Base-by-base conservation (phyloP, 2,797 vertebrate species). In the Apogon talboti region DNA sequence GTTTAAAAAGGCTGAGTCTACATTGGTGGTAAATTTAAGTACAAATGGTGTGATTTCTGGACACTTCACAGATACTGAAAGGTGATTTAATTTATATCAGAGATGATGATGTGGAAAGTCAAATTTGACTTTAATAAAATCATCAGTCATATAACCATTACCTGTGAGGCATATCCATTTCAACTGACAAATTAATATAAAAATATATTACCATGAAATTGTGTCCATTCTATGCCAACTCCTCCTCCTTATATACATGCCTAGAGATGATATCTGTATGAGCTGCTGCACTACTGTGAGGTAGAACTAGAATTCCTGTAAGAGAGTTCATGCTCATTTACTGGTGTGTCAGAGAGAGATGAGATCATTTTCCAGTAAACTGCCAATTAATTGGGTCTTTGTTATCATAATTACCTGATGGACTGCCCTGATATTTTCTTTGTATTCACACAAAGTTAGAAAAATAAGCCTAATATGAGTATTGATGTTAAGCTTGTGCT, bases 301-400 rank as follows among this genome's bases (percentile, higher is more conserved):
- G 12, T 24, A 18, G 73, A 60, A 84, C 75, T 49, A 63, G 14
- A 62, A 11, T 53, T 66, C 63, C 12, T 58, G 45, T 42, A 13
- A 18, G 51, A 60, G 64, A 66, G 11, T 53, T 52, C 28, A 14
- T 37, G 13, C 11, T 61, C 15, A 65, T 76, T 67, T 53, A 45
- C 10, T 33, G 8, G 15, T 4, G 41, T 61, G 47, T 1, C 44
- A 33, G 9, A 53, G 40, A 44, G 2, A 44, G 19, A 68, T 47
- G 35, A 74, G 42, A 63, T 69, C 44, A 24, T 18, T 69, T 69
- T 72, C 16, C 42, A 71, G 55, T 46, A 30, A 67, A 56, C 56
- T 45, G 21, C 12, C 48, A 53, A 42, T 75, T 68, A 74, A 66
- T 18, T 75, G 43, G n/a, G 13, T 72, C 35, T 37, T 40, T 48